phyloP scores from a whole-genome alignment of 2,797 vertebrate genomes.

The Mormyrops boulengeri region DNA sequence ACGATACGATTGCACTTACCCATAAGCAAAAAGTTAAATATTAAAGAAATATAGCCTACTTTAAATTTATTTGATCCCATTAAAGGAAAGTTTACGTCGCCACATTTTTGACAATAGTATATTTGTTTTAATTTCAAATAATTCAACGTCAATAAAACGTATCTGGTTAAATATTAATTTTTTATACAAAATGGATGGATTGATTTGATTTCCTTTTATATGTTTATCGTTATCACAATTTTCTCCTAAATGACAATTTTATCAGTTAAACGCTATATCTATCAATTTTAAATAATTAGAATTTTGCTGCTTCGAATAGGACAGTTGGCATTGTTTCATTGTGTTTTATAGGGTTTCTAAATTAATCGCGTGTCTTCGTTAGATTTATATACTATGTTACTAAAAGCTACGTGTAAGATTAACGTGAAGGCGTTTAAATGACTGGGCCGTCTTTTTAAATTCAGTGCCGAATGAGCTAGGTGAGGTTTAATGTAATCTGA shows the following conservation, averaged over 20 bases:
- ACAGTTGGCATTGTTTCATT: not conserved
- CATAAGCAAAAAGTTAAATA: not conserved
- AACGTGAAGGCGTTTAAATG: not conserved
- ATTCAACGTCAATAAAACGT: not conserved
- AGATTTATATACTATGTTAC: not conserved
- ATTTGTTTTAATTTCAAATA: not conserved
- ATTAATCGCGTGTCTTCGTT: not conserved
- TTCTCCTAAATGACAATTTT: not conserved
- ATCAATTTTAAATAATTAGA: not conserved
- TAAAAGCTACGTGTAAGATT: not conserved
- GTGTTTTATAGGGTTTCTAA: not conserved
- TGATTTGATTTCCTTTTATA: not conserved
- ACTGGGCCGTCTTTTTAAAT: not conserved
- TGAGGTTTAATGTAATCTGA: not conserved
- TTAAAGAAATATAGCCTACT: not conserved
- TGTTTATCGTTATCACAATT: not conserved
- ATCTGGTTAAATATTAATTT: not conserved
- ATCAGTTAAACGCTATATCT: not conserved
- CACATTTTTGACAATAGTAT: not conserved
- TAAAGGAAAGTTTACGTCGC: not conserved
- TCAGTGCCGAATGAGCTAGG: not conserved
- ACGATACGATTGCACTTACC: not conserved
- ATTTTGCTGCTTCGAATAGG: not conserved
- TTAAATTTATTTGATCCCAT: not conserved
- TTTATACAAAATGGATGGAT: not conserved